These are phyloP conservation scores for Dolichotis patagonum DNA, from an alignment of 2,113 vertebrate species.

Conservation along the genomic window DNA sequence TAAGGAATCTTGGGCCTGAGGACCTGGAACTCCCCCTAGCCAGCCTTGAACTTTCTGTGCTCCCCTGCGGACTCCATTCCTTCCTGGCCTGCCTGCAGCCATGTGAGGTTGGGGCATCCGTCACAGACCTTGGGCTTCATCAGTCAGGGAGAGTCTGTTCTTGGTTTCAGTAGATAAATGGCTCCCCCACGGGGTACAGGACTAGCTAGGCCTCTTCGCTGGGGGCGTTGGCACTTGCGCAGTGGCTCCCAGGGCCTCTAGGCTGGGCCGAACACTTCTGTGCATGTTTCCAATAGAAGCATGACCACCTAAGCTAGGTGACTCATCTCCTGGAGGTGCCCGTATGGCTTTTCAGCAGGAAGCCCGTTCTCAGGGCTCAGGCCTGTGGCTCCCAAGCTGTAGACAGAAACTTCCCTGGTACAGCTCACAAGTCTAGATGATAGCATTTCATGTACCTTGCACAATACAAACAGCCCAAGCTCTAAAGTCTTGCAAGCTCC, in stretches of 20 bases:
- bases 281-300: not conserved
- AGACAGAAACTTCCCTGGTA: not conserved
- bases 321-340: not conserved
- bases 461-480: not conserved
- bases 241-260: not conserved
- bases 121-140: not conserved
- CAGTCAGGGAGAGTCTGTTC: not conserved
- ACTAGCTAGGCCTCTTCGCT: not conserved
- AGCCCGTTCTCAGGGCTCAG: not conserved
- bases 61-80: not conserved
- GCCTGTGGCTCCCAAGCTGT: not conserved
- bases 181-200: not conserved
- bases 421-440: not conserved
- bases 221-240: not conserved
- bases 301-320: accelerated
- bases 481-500: not conserved
- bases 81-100: not conserved
- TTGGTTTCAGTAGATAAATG: no score
- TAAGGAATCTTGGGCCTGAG: no score
- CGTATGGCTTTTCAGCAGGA: not conserved
- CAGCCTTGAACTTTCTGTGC: not conserved
- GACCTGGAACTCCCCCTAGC: not conserved
- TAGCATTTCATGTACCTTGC: not conserved
- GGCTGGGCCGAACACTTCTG: not conserved
- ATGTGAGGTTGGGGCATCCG: accelerated